Evolutionary conservation across 2,797 vertebrate genomes (phyloP), one percentile per base, ranked within the genome.

Genomic region (Clarias fuscus): DNA sequence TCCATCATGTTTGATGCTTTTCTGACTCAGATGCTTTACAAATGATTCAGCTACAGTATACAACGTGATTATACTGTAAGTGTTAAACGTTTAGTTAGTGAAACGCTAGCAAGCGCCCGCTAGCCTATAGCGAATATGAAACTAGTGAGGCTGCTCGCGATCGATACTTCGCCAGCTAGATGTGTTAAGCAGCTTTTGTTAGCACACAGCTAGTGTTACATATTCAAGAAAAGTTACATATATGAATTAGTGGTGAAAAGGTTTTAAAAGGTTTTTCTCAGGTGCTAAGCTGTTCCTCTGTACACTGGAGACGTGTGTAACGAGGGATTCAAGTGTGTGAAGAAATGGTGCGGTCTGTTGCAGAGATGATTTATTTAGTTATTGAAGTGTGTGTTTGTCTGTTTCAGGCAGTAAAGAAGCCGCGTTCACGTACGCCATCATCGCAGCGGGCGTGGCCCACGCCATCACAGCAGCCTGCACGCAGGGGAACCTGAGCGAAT

Each of bases 401-500:
- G 78, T 86, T 86, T 1, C 91, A 99, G 98, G 98, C 77, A 99
- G 98, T 93, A 97, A 97, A 91, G 98, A 99, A 92, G 97, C 98
- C 0, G 98, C 98, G 0, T 99, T 99, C 94, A 97, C 97, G 0
- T 99, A 98, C 0, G 98, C 98, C 92, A 98, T 99, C 94, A 98
- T 99, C 0, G 97, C 98, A 0, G 98, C 98, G 0, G 97, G 98
- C 0, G 98, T 99, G 89, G 98, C 98, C 0, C 98, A 99, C 0
- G 97, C 98, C 84, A 96, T 99, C 91, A 99, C 98, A 0, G 96
- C 98, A 0, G 98, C 98, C 89, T 99, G 98, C 67, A 98, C 98
- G 0, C 98, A 98, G 95, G 98, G 98, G 5, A 99, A 98, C 95
- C 95, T 99, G 92, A 98, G 98, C 2, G 97, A 98, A 94, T 99